phyloP scores from a whole-genome alignment of 2,888 invertebrate species.

The Hypomecis atomaria region DNA sequence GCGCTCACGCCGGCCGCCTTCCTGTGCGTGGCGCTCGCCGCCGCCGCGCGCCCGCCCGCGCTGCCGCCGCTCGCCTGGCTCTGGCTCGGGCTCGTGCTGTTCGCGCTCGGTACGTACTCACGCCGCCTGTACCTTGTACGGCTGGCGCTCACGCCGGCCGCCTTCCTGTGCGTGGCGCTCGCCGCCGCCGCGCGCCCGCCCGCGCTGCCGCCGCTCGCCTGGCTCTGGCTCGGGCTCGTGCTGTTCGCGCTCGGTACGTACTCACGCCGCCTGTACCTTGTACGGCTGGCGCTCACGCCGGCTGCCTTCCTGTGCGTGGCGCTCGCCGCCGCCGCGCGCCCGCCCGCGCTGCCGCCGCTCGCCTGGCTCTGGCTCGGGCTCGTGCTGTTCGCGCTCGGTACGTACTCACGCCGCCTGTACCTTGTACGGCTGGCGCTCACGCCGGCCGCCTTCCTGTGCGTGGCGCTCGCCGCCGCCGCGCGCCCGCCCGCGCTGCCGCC shows the following conservation, averaged over 20 bases:
- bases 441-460: conserved; percentile 93
- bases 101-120: conserved; percentile 89
- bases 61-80: conserved; percentile 83
- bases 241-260: conserved; percentile 93
- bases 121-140: no score
- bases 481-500: conserved; percentile 65
- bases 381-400: conserved; percentile 94
- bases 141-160: conserved; percentile 83
- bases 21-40: conserved; percentile 91
- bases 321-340: conserved; percentile 81
- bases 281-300: conserved; percentile 65
- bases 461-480: conserved; percentile 88
- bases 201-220: conserved; percentile 66
- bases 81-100: conserved; percentile 93
- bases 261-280: background rate
- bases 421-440: no score
- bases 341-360: conserved; percentile 68
- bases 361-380: conserved; percentile 91
- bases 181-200: conserved; percentile 79
- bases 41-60: conserved; percentile 60
- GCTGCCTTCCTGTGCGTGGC: conserved; percentile 95
- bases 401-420: background rate
- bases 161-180: conserved; percentile 93
- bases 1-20: conserved; percentile 89
- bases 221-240: conserved; percentile 93